phyloP scores from a whole-genome alignment of 2,888 invertebrate genomes.

The Patella depressa region DNA sequence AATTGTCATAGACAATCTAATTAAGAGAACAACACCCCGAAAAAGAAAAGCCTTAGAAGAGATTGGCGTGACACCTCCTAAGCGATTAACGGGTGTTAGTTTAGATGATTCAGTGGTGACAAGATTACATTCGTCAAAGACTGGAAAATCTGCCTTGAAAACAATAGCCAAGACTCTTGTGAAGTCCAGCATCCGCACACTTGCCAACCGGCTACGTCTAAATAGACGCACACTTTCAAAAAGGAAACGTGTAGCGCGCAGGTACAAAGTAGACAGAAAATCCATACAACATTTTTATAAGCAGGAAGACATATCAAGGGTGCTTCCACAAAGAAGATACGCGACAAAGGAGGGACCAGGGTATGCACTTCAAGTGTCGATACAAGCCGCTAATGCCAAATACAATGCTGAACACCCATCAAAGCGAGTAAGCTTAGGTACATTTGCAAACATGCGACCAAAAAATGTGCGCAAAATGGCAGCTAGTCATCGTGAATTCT shows the following conservation, averaged over 20 bases:
- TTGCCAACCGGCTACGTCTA: too few relatives aligned
- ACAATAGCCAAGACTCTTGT: too few relatives aligned
- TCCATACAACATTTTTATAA: slow-evolving; percentile 29
- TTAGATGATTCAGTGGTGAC: background rate
- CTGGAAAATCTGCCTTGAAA: too few relatives aligned
- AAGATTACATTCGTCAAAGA: slow-evolving; percentile 1
- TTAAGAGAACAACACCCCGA: slow-evolving; percentile 15
- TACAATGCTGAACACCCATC: background rate
- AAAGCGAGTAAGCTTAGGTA: background rate
- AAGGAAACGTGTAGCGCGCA: background rate
- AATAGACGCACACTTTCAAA: too few relatives aligned
- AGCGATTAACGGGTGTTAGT: background rate
- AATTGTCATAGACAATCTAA: too few relatives aligned
- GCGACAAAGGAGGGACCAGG: slow-evolving; percentile 39
- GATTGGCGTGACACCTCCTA: too few relatives aligned
- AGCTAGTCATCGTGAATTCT: background rate
- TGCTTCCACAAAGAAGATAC: slow-evolving; percentile 33
- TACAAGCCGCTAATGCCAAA: background rate
- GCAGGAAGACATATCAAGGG: slow-evolving; percentile 31
- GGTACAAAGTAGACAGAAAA: slow-evolving; percentile 13
- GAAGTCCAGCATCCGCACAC: too few relatives aligned
- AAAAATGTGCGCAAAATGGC: slow-evolving; percentile 1
- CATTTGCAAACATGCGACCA: background rate
- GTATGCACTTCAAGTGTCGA: slow-evolving; percentile 24
- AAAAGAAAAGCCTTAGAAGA: slow-evolving; percentile 23